Percentiles rank a stretch among this genome's conserved stretches.
Conservation (phyloP, 2,797 vertebrate genomes). For the Ctenopoma multispine region DNA sequence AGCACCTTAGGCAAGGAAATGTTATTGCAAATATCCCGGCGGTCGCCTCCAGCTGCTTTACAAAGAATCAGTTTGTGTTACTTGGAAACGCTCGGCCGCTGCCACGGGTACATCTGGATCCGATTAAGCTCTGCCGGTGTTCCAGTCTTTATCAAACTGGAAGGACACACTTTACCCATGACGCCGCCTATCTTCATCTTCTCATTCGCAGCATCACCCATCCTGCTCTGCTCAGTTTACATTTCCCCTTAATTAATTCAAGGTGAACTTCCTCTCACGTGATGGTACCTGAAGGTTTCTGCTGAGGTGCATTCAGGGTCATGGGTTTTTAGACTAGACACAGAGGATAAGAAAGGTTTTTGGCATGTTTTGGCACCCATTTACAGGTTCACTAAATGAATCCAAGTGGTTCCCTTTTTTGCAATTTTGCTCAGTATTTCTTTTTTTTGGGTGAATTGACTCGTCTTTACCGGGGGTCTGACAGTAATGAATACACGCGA, state of each 20-base stretch:
- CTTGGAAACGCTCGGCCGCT: slow-evolving; percentile 55
- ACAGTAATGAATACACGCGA: not conserved
- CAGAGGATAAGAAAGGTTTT: not conserved
- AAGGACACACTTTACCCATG: slow-evolving; percentile 49
- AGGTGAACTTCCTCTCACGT: slow-evolving; percentile 56
- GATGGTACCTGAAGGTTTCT: slow-evolving; percentile 44
- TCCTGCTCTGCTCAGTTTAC: slow-evolving; percentile 42
- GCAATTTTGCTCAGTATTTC: not conserved
- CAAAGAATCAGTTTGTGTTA: slow-evolving; percentile 75
- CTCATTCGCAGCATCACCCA: slow-evolving; percentile 17
- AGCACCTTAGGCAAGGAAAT: slow-evolving; percentile 66
- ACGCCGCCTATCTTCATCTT: slow-evolving; percentile 44
- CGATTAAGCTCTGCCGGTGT: slow-evolving; percentile 54
- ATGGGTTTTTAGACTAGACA: slow-evolving; percentile 40
- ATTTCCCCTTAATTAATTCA: slow-evolving; percentile 64
- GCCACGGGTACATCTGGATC: slow-evolving; percentile 61
- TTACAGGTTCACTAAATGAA: not conserved
- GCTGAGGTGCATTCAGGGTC: slow-evolving; percentile 45
- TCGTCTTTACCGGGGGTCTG: slow-evolving; percentile 2
- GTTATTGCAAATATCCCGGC: slow-evolving; percentile 75
- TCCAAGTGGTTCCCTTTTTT: not conserved
- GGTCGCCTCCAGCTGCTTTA: slow-evolving; percentile 63
- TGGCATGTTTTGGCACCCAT: not conserved
- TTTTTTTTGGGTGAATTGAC: not conserved
- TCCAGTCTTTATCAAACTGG: slow-evolving; percentile 50